A percentile compares a stretch with the other conserved stretches of the same genome.
These are phyloP conservation scores for Enteromius mattozi DNA, from an alignment of 2,797 vertebrate genomes.

Conservation along the genomic window DNA sequence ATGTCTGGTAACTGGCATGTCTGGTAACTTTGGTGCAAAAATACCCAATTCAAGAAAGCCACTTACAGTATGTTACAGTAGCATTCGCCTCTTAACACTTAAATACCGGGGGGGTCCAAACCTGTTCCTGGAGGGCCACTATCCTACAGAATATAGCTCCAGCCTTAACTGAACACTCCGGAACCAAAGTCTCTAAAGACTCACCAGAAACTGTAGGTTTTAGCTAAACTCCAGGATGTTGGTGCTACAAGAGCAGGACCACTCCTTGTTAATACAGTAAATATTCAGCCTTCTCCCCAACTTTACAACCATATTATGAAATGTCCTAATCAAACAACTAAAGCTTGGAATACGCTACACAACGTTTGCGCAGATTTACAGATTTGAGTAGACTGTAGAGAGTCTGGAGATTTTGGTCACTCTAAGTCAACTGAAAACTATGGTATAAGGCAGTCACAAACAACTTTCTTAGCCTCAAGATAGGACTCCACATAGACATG, in stretches of 20 bases:
- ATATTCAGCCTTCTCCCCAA: not conserved
- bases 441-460: not conserved
- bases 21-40: too few relatives aligned
- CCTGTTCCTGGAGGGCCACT: not conserved
- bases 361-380: not conserved
- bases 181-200: not conserved
- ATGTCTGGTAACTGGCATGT: too few relatives aligned
- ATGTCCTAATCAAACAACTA: not conserved
- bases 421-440: not conserved
- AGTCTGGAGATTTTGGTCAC: not conserved
- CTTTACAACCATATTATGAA: not conserved
- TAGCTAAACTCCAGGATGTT: not conserved
- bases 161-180: not conserved
- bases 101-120: not conserved
- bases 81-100: not conserved
- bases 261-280: not conserved
- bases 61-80: not conserved
- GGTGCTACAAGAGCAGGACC: not conserved
- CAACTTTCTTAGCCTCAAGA: not conserved
- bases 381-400: not conserved
- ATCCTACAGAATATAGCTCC: not conserved
- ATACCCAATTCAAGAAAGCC: not conserved
- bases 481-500: not conserved
- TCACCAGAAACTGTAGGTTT: not conserved
- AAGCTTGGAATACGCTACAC: too few relatives aligned